Conservation (phyloP, 1,140 invertebrate species). For the Planococcus citri region DNA sequence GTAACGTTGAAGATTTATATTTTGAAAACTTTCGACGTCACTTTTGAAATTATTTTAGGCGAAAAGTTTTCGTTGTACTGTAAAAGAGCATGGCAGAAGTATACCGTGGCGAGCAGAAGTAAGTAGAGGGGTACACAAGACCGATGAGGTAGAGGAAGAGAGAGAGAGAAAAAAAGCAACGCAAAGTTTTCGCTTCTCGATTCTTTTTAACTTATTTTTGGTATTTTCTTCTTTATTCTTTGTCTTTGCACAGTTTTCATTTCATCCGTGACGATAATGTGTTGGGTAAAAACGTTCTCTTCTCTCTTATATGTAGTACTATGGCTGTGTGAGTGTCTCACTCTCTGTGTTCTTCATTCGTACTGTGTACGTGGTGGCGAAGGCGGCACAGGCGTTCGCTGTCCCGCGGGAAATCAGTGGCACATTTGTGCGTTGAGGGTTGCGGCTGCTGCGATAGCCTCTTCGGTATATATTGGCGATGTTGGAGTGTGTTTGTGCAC, state of each 20-base stretch:
- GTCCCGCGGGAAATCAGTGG: not conserved
- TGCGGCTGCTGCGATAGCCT: no score
- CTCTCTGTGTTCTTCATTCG: no score
- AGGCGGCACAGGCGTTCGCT: not conserved
- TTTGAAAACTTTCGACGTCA: not conserved
- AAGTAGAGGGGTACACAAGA: no score
- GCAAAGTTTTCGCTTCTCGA: not conserved
- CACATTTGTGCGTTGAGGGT: not conserved
- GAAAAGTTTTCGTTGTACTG: not conserved
- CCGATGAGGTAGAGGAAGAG: no score
- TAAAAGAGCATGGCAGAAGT: no score
- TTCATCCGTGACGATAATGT: constrained; percentile 6
- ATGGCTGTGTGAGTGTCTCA: no score
- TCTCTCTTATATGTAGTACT: no score
- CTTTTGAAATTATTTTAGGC: constrained; percentile 7
- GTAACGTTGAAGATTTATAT: not conserved
- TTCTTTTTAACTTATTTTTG: constrained; percentile 4
- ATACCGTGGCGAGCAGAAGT: no score
- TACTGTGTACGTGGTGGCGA: no score
- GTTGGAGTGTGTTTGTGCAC: no score
- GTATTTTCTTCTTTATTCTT: constrained; percentile 5
- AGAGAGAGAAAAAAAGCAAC: no score
- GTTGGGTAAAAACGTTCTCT: not conserved
- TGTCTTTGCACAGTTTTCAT: not conserved
- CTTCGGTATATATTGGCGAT: no score